A percentile compares a stretch with the other conserved stretches of the same genome.
phyloP scores from a whole-genome alignment of 2,797 vertebrate genomes.

The Sciurus vulgaris region DNA sequence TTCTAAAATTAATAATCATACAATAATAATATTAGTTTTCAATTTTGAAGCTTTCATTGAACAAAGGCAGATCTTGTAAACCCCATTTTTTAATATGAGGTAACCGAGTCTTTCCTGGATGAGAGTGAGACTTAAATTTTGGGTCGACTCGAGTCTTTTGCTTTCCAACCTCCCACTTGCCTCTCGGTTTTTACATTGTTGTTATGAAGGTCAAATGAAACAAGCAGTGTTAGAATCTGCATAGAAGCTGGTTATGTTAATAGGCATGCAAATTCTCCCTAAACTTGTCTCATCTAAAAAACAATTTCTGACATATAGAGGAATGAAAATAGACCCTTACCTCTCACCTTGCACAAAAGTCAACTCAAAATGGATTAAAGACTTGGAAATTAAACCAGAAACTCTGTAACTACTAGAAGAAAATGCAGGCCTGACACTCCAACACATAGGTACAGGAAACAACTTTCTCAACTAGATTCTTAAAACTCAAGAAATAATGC shows the following conservation, averaged over 20 bases:
- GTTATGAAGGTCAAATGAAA: neutral
- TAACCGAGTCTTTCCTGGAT: neutral
- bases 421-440: too few relatives aligned
- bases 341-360: too few relatives aligned
- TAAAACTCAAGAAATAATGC: too few relatives aligned
- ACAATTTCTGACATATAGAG: neutral
- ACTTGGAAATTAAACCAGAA: too few relatives aligned
- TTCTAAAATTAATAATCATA: conserved; percentile 7
- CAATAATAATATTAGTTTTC: conserved; percentile 28
- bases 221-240: neutral
- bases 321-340: too few relatives aligned
- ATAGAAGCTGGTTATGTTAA: conserved; percentile 2
- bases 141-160: neutral
- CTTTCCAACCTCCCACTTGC: neutral
- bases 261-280: neutral
- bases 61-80: neutral
- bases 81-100: neutral
- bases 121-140: neutral
- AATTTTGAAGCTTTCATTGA: neutral
- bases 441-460: too few relatives aligned
- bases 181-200: neutral
- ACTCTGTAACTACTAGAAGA: too few relatives aligned
- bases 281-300: conserved; percentile 24
- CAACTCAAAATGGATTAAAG: too few relatives aligned
- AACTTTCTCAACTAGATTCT: too few relatives aligned